Percentiles rank a stretch among this genome's conserved stretches.
Conservation (phyloP, 1,140 invertebrate species). For the Galleria mellonella region DNA sequence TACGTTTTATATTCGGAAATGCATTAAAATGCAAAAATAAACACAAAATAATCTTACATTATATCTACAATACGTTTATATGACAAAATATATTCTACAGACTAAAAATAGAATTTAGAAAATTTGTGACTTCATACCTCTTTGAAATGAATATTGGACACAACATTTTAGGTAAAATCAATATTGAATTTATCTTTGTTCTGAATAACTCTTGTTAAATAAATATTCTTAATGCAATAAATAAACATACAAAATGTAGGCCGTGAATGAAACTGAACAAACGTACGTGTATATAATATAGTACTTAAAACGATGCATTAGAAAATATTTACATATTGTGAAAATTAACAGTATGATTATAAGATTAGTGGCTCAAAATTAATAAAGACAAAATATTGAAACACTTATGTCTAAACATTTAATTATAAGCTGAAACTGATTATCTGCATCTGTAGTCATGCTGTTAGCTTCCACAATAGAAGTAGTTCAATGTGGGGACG, state of each 20-base stretch:
- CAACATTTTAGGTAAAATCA: too few species aligned
- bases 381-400: background rate
- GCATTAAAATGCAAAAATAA: slow-evolving; percentile 43
- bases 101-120: slow-evolving; percentile 20
- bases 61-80: slow-evolving; percentile 25
- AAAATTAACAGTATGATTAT: slow-evolving; percentile 15
- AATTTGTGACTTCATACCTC: slow-evolving; percentile 31
- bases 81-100: slow-evolving; percentile 14
- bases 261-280: too few species aligned
- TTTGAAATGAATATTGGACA: too few species aligned
- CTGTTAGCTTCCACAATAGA: slow-evolving; percentile 19
- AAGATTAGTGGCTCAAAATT: background rate
- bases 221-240: too few species aligned
- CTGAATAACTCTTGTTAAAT: too few species aligned
- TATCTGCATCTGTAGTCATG: background rate
- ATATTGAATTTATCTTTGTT: too few species aligned
- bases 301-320: background rate
- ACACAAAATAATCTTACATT: slow-evolving; percentile 15
- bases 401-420: background rate
- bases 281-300: background rate
- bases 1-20: slow-evolving; percentile 19
- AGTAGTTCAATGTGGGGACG: background rate
- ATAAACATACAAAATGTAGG: too few species aligned
- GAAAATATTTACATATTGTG: slow-evolving; percentile 8
- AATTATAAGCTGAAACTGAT: too few species aligned